These are phyloP conservation scores for Lepas anatifera DNA, from an alignment of 2,888 invertebrate genomes.

Conservation along the genomic window DNA sequence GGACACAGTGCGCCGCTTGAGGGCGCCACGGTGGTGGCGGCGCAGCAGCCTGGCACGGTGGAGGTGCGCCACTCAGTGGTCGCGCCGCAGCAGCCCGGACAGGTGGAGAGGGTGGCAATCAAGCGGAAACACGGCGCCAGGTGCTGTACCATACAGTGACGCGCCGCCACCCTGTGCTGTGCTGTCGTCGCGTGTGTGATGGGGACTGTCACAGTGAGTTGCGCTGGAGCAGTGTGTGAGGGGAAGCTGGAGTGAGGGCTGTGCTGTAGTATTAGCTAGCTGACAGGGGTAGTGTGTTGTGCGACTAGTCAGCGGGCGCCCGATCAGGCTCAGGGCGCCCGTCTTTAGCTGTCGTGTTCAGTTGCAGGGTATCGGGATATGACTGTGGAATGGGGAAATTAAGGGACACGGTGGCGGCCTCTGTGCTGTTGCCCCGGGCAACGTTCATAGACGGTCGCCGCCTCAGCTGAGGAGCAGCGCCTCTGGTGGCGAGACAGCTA, in stretches of 20 bases:
- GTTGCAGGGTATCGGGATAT: no score
- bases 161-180: neutral
- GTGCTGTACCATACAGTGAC: slow-evolving; percentile 83
- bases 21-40: slow-evolving; percentile 33
- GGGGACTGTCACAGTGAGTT: no score
- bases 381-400: no score
- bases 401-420: neutral
- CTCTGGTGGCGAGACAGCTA: neutral
- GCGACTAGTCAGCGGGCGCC: no score
- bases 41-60: slow-evolving; percentile 39
- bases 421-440: slow-evolving; percentile 3
- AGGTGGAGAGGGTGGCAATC: slow-evolving; percentile 78
- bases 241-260: no score
- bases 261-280: no score
- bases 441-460: neutral
- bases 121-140: slow-evolving; percentile 93
- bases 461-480: neutral
- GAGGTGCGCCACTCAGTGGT: slow-evolving; percentile 60
- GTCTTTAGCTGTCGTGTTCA: no score
- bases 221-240: no score
- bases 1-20: slow-evolving; percentile 31
- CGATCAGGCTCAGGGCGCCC: no score
- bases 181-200: neutral
- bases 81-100: slow-evolving; percentile 46
- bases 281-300: no score